Conservation (phyloP, 2,888 invertebrate species). For the Petrophora chlorosata region DNA sequence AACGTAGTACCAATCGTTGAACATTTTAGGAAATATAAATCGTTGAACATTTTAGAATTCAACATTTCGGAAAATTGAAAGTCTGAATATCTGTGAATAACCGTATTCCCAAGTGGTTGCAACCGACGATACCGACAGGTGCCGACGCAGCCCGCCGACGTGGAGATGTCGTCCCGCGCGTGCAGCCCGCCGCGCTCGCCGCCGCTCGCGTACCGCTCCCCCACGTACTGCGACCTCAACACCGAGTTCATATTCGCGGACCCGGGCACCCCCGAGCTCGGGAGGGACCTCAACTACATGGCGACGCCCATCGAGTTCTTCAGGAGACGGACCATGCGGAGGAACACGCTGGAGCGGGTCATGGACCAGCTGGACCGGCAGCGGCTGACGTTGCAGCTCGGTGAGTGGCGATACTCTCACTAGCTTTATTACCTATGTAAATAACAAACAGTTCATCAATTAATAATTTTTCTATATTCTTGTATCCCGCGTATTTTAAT, state of each 20-base stretch:
- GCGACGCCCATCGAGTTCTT: constrained; percentile 58
- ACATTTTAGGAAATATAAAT: too few species aligned
- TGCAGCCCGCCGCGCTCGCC: constrained; percentile 20
- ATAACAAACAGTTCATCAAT: too few species aligned
- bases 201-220: constrained; percentile 54
- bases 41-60: too few species aligned
- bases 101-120: too few species aligned
- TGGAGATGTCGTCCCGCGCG: constrained; percentile 51
- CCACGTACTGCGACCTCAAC: constrained; percentile 58
- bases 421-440: too few species aligned
- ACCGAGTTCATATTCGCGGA: constrained; percentile 53
- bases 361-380: constrained; percentile 53
- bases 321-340: constrained; percentile 43
- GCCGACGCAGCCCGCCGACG: constrained; percentile 64
- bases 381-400: constrained; percentile 66
- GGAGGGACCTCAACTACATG: constrained; percentile 59
- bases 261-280: constrained; percentile 49
- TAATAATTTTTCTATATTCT: too few species aligned
- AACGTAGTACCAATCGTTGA: too few species aligned
- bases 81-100: too few species aligned
- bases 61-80: too few species aligned
- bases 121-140: too few species aligned
- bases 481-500: too few species aligned
- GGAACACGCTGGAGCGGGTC: constrained; percentile 58
- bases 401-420: not conserved